phyloP scores from a whole-genome alignment of 2,113 vertebrate genomes.

The Brachypteracias leptosomus region DNA sequence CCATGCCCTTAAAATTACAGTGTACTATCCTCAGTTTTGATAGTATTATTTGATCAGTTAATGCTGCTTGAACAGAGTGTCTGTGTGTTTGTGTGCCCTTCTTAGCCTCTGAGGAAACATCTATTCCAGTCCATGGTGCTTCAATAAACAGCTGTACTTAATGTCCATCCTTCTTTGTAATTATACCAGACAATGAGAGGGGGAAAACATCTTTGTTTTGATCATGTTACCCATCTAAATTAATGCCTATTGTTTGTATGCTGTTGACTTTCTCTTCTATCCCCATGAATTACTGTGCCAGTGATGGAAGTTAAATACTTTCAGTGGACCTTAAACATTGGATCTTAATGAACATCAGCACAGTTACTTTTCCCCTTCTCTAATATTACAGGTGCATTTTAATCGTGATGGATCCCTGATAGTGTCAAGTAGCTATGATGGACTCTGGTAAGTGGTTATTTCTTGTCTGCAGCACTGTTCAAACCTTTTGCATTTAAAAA shows the following conservation, averaged over 20 bases:
- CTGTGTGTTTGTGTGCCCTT: neutral
- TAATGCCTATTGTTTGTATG: rapidly evolving
- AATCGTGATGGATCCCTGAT: slow-evolving; percentile 98
- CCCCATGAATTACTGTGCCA: neutral
- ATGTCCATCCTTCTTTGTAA: neutral
- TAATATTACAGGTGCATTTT: slow-evolving; percentile 88
- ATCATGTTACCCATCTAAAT: neutral
- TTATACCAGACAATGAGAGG: neutral
- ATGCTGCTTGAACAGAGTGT: neutral
- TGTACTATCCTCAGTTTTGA: neutral
- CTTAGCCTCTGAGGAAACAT: neutral
- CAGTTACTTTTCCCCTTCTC: neutral
- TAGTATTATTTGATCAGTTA: neutral
- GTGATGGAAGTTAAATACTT: neutral
- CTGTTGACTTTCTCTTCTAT: neutral
- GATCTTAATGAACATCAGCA: neutral
- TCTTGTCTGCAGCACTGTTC: neutral
- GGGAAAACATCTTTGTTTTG: neutral
- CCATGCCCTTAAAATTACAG: neutral
- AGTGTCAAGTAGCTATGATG: slow-evolving; percentile 98
- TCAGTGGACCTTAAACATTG: neutral
- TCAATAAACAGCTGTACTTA: neutral
- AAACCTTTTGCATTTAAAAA: neutral
- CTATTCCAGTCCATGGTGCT: neutral
- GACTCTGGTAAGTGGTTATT: slow-evolving; percentile 87